phyloP scores from a whole-genome alignment of 37 sponge, comb jelly and placozoan genomes.

The Lycopodina hypogea region DNA sequence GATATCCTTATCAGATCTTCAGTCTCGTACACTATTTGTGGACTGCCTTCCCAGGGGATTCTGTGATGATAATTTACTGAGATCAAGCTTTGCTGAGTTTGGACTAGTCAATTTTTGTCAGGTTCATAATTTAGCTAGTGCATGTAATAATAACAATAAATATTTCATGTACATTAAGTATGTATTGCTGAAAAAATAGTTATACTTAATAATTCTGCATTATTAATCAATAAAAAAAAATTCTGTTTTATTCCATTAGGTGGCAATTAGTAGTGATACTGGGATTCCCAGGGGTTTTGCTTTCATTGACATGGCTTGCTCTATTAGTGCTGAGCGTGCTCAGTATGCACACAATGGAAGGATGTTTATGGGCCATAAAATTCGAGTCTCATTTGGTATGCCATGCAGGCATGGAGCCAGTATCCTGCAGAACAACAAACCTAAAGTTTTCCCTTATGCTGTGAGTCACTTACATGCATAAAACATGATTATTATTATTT shows the following conservation, averaged over 20 bases:
- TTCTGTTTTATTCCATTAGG: constrained; percentile 18
- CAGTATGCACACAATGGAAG: constrained; percentile 42
- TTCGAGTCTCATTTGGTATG: constrained; percentile 80
- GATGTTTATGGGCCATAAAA: constrained; percentile 33
- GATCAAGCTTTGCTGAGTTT: constrained; percentile 36
- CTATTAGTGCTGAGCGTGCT: constrained; percentile 59
- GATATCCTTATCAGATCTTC: constrained; percentile 57
- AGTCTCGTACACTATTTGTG: constrained; percentile 72
- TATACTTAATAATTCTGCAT: too few species aligned
- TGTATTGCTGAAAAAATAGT: background rate
- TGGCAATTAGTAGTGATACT: constrained; percentile 40
- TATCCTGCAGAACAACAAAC: constrained; percentile 62
- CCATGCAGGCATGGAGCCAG: constrained; percentile 77
- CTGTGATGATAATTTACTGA: constrained; percentile 28
- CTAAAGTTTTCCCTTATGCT: background rate
- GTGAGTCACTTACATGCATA: background rate
- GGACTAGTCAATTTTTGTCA: constrained; percentile 78
- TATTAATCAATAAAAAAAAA: too few species aligned
- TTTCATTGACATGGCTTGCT: constrained; percentile 73
- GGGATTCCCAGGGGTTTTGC: constrained; percentile 73
- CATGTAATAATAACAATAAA: background rate
- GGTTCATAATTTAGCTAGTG: constrained; percentile 11
- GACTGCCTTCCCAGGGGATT: constrained; percentile 73
- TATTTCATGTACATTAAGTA: background rate
- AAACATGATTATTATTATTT: too few species aligned